Evolutionary conservation across 2,113 vertebrate genomes (phyloP).

Genomic region (Cynopterus brachyotis): DNA sequence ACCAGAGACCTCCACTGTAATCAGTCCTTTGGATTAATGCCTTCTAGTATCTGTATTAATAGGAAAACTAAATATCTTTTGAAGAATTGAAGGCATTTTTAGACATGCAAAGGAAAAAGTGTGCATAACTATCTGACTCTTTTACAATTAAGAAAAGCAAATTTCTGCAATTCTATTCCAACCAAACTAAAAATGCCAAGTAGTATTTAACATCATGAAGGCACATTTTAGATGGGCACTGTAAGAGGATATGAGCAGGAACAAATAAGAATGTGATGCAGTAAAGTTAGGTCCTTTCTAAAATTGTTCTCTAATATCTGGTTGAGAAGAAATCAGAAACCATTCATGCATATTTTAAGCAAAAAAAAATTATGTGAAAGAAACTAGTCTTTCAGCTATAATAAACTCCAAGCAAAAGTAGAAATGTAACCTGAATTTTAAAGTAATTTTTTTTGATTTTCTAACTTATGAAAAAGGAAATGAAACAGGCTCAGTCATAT

Average conservation of each 20-base stretch:
- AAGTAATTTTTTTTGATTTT: slow-evolving; percentile 70
- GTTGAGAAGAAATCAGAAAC: slow-evolving; percentile 64
- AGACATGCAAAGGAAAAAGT: slow-evolving; percentile 50
- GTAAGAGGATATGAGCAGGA: background rate
- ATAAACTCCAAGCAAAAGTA: slow-evolving; percentile 52
- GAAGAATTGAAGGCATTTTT: slow-evolving; percentile 49
- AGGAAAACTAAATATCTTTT: slow-evolving; percentile 31
- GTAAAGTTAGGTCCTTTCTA: slow-evolving; percentile 12
- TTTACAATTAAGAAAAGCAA: slow-evolving; percentile 60
- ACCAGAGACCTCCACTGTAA: background rate
- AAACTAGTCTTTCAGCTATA: slow-evolving; percentile 42
- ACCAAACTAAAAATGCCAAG: slow-evolving; percentile 48
- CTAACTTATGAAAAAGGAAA: slow-evolving; percentile 55
- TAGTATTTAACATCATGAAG: slow-evolving; percentile 22
- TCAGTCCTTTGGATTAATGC: background rate
- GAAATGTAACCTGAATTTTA: slow-evolving; percentile 63
- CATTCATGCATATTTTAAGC: slow-evolving; percentile 60
- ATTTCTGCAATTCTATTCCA: slow-evolving; percentile 56
- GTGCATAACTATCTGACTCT: slow-evolving; percentile 15
- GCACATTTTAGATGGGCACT: background rate
- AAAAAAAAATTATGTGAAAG: background rate
- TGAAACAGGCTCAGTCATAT: slow-evolving; percentile 41
- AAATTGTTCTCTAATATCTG: slow-evolving; percentile 63
- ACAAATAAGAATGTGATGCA: background rate
- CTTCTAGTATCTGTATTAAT: background rate